Base-by-base conservation (phyloP, 2,113 vertebrate species). In the Anarrhichthys ocellatus region DNA sequence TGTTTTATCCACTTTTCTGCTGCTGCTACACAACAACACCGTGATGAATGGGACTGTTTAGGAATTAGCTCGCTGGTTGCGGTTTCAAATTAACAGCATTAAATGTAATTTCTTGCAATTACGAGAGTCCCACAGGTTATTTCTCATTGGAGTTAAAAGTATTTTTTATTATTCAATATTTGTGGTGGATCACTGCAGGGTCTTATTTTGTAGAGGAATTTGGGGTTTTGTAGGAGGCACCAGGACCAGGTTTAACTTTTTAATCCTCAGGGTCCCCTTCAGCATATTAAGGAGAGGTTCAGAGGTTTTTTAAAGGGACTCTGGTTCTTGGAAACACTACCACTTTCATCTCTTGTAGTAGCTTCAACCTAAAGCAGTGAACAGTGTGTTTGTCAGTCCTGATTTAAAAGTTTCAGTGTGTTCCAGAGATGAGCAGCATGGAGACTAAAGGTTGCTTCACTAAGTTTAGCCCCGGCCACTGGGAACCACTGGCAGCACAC, bases 1-100 rank as follows among this genome's bases (percentile, higher is more conserved):
- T 66, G 22, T 73, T 79, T 77, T 72, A 72, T 27, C 24, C 61
- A 34, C 27, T 74, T 50, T 76, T 29, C 24, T 56, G 34, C 79
- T 13, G 29, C 75, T 18, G n/a, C 29, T 14, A 6, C 59, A 52
- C 70, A 75, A 42, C 34, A 44, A 34, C 52, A n/a, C 5, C 0
- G 2, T 78, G 48, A 78, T 64, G 20, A 75, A 70, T 66, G 42
- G 52, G 52, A 6, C 20, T 48, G 5, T 44, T 56, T 40, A 13
- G 44, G 27, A 29, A 50, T 50, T 32, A 56, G 34, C 40, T 29
- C 34, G 2, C 34, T 36, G 6, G 18, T 24, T 69, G 44, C 56
- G 27, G 2, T 29, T 63, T 54, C 10, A 32, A 52, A 64, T 76
- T 32, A 63, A 34, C 13, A 52, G 0, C 13, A 32, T 6, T 40